A percentile compares a stretch with the other conserved stretches of the same genome.
phyloP scores from a whole-genome alignment of 2,113 vertebrate species.

The Amia ocellicauda region DNA sequence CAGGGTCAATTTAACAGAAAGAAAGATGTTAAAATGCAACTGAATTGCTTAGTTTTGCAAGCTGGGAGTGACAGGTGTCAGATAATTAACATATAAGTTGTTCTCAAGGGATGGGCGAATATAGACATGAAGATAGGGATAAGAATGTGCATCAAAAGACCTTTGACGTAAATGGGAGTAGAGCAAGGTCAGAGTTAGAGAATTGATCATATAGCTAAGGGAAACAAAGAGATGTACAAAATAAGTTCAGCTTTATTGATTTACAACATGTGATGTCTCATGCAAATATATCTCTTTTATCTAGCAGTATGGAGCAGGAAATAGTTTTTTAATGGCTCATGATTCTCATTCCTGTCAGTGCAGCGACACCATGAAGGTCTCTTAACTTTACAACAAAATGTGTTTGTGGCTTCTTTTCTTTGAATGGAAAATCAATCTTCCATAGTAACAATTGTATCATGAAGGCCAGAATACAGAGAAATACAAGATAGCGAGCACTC shows the following conservation, averaged over 20 bases:
- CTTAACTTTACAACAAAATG: background rate
- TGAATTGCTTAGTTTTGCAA: conserved; percentile 41
- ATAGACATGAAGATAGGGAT: conserved; percentile 4
- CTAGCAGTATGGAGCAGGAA: no score
- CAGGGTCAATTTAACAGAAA: conserved; percentile 43
- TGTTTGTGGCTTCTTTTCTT: no score
- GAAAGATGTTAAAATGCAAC: conserved; percentile 36
- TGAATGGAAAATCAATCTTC: no score
- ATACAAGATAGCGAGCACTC: no score
- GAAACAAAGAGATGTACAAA: background rate
- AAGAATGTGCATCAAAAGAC: conserved; percentile 16
- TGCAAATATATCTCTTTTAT: no score
- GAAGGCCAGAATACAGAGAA: no score
- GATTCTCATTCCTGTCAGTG: no score
- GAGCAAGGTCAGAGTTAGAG: background rate
- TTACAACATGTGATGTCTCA: no score
- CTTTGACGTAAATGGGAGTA: background rate
- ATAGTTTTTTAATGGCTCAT: no score
- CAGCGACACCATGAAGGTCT: background rate
- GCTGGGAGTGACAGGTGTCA: conserved; percentile 33
- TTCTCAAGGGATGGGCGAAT: conserved; percentile 23
- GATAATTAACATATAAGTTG: conserved; percentile 13
- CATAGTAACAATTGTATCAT: no score
- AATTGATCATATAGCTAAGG: background rate
- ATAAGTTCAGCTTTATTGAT: background rate